Evolutionary conservation across 37 sponge, comb jelly and placozoan species (phyloP).

Genomic region (Ephydatia muelleri): DNA sequence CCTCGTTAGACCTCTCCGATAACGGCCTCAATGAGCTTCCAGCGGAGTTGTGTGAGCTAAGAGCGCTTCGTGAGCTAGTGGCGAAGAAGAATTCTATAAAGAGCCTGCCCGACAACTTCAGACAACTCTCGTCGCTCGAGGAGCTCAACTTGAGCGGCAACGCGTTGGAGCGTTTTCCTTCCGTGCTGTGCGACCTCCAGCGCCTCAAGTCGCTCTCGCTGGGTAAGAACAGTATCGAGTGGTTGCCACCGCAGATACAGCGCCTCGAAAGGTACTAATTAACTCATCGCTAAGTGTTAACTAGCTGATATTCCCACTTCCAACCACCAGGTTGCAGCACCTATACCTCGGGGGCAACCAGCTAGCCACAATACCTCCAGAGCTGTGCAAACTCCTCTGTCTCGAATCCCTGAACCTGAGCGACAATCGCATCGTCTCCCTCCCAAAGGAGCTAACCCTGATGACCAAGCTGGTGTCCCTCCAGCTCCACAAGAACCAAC

Average conservation of each 20-base stretch:
- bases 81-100: conserved; percentile 48
- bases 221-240: conserved; percentile 52
- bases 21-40: conserved; percentile 45
- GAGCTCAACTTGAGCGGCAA: conserved; percentile 77
- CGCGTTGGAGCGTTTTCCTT: conserved; percentile 66
- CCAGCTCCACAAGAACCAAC: conserved; percentile 75
- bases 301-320: background rate
- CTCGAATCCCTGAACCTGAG: conserved; percentile 66
- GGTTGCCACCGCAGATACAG: conserved; percentile 45
- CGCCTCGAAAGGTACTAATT: conserved; percentile 42
- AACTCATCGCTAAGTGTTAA: background rate
- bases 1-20: conserved; percentile 39
- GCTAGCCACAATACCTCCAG: conserved; percentile 56
- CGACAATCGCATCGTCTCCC: conserved; percentile 56
- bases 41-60: conserved; percentile 21
- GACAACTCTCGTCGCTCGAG: conserved; percentile 14
- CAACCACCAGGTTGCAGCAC: conserved; percentile 47
- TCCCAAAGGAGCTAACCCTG: conserved; percentile 66
- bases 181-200: conserved; percentile 26
- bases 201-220: conserved; percentile 44
- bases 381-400: conserved; percentile 56
- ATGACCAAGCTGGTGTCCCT: conserved; percentile 69
- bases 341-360: conserved; percentile 90
- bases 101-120: conserved; percentile 59
- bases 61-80: conserved; percentile 8